Evolutionary conservation across 2,113 vertebrate species (phyloP).

Genomic region (Perccottus glenii): DNA sequence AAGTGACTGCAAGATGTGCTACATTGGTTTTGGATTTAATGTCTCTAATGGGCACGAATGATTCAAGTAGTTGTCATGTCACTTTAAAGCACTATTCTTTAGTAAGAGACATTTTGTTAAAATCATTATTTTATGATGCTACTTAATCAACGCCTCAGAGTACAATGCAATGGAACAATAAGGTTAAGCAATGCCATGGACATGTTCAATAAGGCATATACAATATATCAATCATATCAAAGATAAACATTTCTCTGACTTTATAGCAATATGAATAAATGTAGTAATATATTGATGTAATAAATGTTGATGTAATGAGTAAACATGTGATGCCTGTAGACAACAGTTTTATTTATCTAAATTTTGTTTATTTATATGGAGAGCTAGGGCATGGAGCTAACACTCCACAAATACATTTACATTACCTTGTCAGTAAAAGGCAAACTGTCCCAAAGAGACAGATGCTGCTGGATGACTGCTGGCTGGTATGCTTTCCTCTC

Average conservation of each 20-base stretch:
- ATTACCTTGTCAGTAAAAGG: constrained; percentile 78
- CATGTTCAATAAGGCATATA: too few species aligned
- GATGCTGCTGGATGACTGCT: constrained; percentile 75
- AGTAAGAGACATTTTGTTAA: background rate
- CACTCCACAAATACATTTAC: constrained; percentile 1
- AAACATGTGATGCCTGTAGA: too few species aligned
- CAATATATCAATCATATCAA: too few species aligned
- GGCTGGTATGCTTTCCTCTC: constrained; percentile 57
- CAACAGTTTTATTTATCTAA: too few species aligned
- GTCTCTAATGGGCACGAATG: constrained; percentile 27
- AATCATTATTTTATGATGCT: too few species aligned
- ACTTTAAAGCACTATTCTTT: background rate
- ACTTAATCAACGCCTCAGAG: background rate
- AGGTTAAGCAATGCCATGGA: too few species aligned
- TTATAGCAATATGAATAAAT: background rate
- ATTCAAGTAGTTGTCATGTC: constrained; percentile 7
- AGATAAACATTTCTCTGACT: background rate
- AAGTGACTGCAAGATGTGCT: constrained; percentile 49
- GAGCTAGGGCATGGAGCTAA: background rate
- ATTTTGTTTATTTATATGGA: too few species aligned
- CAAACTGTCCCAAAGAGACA: constrained; percentile 89
- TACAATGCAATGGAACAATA: background rate
- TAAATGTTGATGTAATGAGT: too few species aligned
- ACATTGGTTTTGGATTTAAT: constrained; percentile 58
- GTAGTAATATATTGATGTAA: background rate